phyloP scores from a whole-genome alignment of 1,140 invertebrate genomes.

The Drosophila eugracilis region DNA sequence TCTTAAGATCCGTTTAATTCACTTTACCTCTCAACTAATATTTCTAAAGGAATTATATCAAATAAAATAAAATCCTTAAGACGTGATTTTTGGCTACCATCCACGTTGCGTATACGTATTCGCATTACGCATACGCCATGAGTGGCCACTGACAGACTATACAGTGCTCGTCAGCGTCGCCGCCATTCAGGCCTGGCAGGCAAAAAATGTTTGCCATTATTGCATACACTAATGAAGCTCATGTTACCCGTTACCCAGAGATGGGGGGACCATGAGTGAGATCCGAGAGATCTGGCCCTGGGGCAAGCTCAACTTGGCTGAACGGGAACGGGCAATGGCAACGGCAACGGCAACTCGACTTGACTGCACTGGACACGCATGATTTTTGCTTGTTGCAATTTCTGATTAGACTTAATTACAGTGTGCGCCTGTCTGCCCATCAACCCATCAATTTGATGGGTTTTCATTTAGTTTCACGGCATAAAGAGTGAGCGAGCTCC shows the following conservation, averaged over 20 bases:
- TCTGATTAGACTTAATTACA: conserved; percentile 83
- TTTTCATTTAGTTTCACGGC: conserved; percentile 56
- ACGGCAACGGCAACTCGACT: conserved; percentile 29
- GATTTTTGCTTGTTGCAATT: conserved; percentile 83
- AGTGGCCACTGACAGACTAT: conserved; percentile 50
- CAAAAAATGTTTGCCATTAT: conserved; percentile 83
- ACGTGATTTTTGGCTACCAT: background rate
- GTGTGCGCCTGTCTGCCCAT: conserved; percentile 69
- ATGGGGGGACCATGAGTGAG: conserved; percentile 19
- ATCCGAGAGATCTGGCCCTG: conserved; percentile 47
- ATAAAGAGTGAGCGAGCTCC: background rate
- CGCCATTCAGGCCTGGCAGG: conserved; percentile 68
- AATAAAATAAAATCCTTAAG: background rate
- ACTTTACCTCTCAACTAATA: too few relatives aligned
- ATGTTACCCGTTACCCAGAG: conserved; percentile 58
- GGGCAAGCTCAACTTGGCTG: conserved; percentile 22
- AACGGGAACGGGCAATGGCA: conserved; percentile 2
- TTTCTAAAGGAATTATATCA: background rate
- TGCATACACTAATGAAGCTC: conserved; percentile 84
- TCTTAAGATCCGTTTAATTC: too few relatives aligned
- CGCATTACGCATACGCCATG: conserved; percentile 64
- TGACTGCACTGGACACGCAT: conserved; percentile 67
- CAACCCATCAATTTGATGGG: conserved; percentile 76
- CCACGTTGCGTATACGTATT: conserved; percentile 19
- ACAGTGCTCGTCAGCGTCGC: conserved; percentile 36